Evolutionary conservation across 1,140 invertebrate genomes (phyloP).

Genomic region (Heliconius hermathena): DNA sequence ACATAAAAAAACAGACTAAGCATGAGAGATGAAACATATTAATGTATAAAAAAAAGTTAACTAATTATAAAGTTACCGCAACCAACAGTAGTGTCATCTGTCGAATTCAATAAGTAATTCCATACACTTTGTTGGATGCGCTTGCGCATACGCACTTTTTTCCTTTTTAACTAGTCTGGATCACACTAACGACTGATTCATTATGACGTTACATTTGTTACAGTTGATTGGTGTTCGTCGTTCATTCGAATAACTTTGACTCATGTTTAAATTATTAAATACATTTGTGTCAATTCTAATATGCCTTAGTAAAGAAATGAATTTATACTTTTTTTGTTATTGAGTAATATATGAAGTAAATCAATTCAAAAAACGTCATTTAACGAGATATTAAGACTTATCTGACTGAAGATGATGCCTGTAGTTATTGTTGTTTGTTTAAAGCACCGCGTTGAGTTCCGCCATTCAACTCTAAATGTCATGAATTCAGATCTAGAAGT

Average conservation of each 20-base stretch:
- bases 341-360: too few relatives aligned
- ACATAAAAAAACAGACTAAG: too few relatives aligned
- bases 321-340: neutral
- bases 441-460: too few relatives aligned
- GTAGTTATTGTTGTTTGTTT: too few relatives aligned
- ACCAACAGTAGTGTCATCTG: conserved; percentile 53
- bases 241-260: conserved; percentile 16
- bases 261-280: conserved; percentile 15
- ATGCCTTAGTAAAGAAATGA: neutral
- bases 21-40: too few relatives aligned
- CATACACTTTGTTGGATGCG: conserved; percentile 37
- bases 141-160: conserved; percentile 34
- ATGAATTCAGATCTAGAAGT: too few relatives aligned
- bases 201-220: conserved; percentile 30
- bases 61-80: neutral
- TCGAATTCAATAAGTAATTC: conserved; percentile 54
- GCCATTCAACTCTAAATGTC: too few relatives aligned
- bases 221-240: conserved; percentile 15
- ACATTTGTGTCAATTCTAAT: neutral
- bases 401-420: too few relatives aligned
- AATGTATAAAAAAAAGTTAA: too few relatives aligned
- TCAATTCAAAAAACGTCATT: too few relatives aligned
- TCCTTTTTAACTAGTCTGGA: conserved; percentile 28
- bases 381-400: too few relatives aligned
- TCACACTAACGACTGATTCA: conserved; percentile 29